These are phyloP conservation scores for Oryzias sinensis DNA, from an alignment of 2,797 vertebrate species.

Conservation along the genomic window DNA sequence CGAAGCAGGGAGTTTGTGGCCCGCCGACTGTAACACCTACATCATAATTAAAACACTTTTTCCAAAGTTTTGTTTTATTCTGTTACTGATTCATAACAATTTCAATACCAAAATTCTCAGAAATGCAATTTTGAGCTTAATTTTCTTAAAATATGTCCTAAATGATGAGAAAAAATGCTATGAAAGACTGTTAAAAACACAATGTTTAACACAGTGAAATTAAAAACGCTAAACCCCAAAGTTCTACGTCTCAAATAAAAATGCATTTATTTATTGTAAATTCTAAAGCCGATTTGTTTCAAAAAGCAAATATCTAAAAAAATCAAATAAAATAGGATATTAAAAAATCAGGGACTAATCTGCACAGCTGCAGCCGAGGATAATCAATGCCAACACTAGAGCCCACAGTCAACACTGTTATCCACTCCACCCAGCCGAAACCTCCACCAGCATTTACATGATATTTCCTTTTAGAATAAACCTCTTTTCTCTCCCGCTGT, in stretches of 20 bases:
- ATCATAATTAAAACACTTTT: too few species aligned
- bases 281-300: constrained; percentile 37
- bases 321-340: constrained; percentile 11
- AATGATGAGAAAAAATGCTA: background rate
- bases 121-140: too few species aligned
- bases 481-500: constrained; percentile 77
- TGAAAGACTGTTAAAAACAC: background rate
- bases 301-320: constrained; percentile 62
- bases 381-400: constrained; percentile 69
- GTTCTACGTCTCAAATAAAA: too few species aligned
- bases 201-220: too few species aligned
- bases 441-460: constrained; percentile 78
- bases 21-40: too few species aligned
- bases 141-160: too few species aligned
- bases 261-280: constrained; percentile 15
- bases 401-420: constrained; percentile 60
- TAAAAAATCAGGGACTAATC: constrained; percentile 72
- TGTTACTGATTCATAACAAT: too few species aligned
- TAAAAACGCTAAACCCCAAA: too few species aligned
- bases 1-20: too few species aligned
- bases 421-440: constrained; percentile 68
- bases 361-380: constrained; percentile 68
- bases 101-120: too few species aligned
- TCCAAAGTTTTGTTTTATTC: too few species aligned
- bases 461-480: constrained; percentile 80